Base-by-base conservation (phyloP, 1,140 invertebrate genomes). In the Halotydeus destructor region DNA sequence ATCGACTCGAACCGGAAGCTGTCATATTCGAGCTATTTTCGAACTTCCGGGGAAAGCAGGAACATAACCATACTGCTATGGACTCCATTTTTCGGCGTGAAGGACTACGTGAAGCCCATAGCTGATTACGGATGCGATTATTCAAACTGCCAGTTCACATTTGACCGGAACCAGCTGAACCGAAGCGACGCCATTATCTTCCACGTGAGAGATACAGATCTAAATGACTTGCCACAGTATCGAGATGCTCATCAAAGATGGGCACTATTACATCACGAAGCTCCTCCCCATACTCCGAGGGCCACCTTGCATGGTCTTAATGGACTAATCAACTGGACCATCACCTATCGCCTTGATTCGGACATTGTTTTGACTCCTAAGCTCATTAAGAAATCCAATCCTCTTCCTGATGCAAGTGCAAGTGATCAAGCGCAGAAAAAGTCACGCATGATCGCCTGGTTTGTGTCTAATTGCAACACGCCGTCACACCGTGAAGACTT, bases 391-490 rank as follows among this genome's bases (percentile, higher is more conserved):
- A 11, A n/a, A 36, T 22, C 43, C 43, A 37, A 40, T 5, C 9
- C 9, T 0, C 5, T 1, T 1, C 18, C 5, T 12, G 26, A 8
- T 5, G 6, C 34, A 27, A 3, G 16, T 8, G 9, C 14, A 25
- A 34, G 37, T 21, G 25, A 42, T 32, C 18, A 22, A 5, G 27
- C 11, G 12, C n/a, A n/a, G n/a, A 43, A 46, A 6, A 59, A 57
- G 39, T 49, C 33, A 21, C 45, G 37, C 8, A 34, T 41, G 30
- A 67, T 67, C 0, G 65, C 66, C 1, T 75, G 72, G 71, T 66
- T 75, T 44, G 69, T 73, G 2, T 71, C 68, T 35, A 70, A 76
- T 51, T 78, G 75, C 50, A 11, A 50, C 2, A 58, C 69, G 0
- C 49, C 46, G 9, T 69, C 69, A 47, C 55, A 55, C 2, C 56